Base-by-base conservation (phyloP, 2,888 invertebrate species). In the Leuctra nigra region DNA sequence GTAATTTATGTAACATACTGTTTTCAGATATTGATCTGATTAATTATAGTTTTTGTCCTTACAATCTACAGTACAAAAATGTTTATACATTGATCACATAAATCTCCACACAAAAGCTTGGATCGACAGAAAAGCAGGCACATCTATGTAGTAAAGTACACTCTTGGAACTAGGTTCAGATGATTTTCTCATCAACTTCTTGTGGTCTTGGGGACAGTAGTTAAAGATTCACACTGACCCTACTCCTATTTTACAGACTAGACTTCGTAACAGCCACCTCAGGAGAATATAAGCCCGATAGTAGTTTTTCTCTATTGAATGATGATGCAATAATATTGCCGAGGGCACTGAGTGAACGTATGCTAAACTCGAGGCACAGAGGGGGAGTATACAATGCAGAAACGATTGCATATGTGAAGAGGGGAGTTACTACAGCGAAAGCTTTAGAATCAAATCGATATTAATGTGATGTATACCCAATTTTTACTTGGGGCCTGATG, bases 41-140 rank as follows among this genome's bases (percentile, higher is more conserved):
- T n/a, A n/a, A 70, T 62, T 63, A 67, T 64, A 72, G 71, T 72
- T 74, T 75, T 14, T 18, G 35, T 33, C 73, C 72, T 76, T 77
- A 78, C 76, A 77, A 73, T 72, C 76, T 79, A 79, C 77, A 73
- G 78, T 72, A 75, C 79, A 79, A 79, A 80, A 79, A 78, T 76
- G 76, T 74, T 65, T 61, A 60, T 57, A 59, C 55, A 60, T 48
- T 44, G 55, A 55, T 57, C 55, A 67, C 65, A 65, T 50, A 33
- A 14, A 50, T 35, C 35, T 50, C 33, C 35, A 50, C 35, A 33
- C 50, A 50, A 35, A 50, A 35, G 50, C 33, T 18, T 50, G 33
- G 50, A 35, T 50, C 33, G 18, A 33, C 33, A 16, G 35, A 33
- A 35, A 20, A 44, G n/a, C 2, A 44, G 22, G 44, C 44, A 44